phyloP scores from a whole-genome alignment of 2,888 invertebrate genomes.

The Alentia gelatinosa region DNA sequence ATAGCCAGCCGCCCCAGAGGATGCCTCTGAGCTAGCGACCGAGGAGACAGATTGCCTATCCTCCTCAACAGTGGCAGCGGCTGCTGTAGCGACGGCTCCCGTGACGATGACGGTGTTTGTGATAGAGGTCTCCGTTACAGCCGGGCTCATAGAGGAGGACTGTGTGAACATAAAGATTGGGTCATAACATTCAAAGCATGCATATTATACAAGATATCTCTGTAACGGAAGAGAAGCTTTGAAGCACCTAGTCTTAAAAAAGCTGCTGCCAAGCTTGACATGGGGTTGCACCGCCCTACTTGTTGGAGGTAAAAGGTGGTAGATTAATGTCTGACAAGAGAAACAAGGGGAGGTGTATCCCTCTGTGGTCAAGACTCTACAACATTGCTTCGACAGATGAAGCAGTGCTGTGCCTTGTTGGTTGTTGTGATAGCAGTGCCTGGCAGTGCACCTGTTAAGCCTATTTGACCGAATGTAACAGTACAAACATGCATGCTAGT shows the following conservation, averaged over 20 bases:
- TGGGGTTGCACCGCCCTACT: background rate
- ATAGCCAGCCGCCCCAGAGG: background rate
- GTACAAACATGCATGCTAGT: constrained; percentile 31
- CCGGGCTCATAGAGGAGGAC: background rate
- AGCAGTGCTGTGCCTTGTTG: background rate
- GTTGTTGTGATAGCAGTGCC: background rate
- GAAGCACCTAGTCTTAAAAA: background rate
- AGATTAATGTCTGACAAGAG: background rate
- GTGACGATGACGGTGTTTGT: background rate
- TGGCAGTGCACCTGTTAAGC: background rate
- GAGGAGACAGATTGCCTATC: background rate
- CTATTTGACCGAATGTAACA: background rate
- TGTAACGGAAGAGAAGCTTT: background rate
- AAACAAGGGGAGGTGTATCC: background rate
- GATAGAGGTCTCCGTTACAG: background rate
- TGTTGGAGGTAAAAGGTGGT: background rate
- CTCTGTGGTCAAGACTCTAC: background rate
- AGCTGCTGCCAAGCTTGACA: background rate
- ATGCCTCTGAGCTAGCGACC: background rate
- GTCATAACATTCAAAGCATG: constrained; percentile 11
- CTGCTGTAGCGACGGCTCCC: background rate
- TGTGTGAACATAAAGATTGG: background rate
- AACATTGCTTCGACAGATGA: background rate
- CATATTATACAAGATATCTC: background rate
- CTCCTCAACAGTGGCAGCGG: background rate